Percentiles rank a stretch among this genome's conserved stretches.
Conservation (phyloP, 2,113 vertebrate genomes). For the Laticauda laticaudata region DNA sequence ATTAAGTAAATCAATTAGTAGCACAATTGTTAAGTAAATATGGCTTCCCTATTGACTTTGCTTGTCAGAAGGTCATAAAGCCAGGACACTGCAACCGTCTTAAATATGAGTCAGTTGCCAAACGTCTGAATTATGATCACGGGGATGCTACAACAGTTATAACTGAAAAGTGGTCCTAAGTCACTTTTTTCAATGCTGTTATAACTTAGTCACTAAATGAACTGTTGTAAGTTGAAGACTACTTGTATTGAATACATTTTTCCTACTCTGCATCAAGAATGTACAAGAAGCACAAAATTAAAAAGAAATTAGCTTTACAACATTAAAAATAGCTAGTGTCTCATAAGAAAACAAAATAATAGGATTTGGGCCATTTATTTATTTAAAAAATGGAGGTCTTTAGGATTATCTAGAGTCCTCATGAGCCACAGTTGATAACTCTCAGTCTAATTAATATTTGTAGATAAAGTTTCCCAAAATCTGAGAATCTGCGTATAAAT, state of each 20-base stretch:
- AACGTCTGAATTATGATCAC: background rate
- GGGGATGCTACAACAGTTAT: background rate
- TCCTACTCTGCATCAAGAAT: background rate
- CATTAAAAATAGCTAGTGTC: background rate
- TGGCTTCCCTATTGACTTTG: too few species aligned
- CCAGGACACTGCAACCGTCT: too few species aligned
- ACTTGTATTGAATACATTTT: background rate
- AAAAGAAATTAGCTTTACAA: background rate
- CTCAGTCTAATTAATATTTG: background rate
- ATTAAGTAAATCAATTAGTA: too few species aligned
- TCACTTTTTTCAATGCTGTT: background rate
- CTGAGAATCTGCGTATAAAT: background rate
- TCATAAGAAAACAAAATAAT: background rate
- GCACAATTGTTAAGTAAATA: too few species aligned
- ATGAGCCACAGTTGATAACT: background rate
- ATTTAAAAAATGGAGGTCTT: background rate
- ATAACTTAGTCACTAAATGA: background rate
- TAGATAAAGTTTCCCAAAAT: background rate
- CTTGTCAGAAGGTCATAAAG: too few species aligned
- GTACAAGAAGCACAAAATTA: background rate
- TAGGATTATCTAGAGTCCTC: background rate
- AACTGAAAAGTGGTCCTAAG: background rate
- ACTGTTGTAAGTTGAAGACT: background rate
- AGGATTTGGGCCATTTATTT: background rate
- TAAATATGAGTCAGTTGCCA: too few species aligned